Evolutionary conservation across 2,113 vertebrate genomes (phyloP), one percentile per base, ranked within the genome.

Genomic region (Syngnathus floridae): DNA sequence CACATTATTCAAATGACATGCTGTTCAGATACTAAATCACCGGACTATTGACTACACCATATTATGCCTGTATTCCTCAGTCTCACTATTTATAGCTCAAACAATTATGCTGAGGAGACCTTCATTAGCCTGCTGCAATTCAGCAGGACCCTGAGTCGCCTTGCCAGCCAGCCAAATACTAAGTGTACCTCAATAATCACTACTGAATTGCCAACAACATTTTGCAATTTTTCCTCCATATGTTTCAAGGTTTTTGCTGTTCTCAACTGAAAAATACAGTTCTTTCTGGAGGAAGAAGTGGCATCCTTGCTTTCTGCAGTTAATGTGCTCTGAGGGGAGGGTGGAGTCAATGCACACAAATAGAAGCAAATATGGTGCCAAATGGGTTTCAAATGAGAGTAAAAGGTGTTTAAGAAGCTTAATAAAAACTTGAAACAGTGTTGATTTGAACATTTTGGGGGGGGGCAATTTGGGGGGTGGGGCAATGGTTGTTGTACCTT

Each of bases 51-150:
- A 40, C 10, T 40, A 60, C 4, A 17, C 26, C 35, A 13, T 56
- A 56, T 1, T 6, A 56, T 37, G 7, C 3, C 19, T 6, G 4
- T n/a, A 66, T 71, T 62, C 67, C 72, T 76, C 77, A 84, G 75
- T 26, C 41, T 84, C 80, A 79, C 89, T 90, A 90, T 91, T 90
- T 90, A 90, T 90, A 92, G 88, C 81, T 80, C 78, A 80, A 86
- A 90, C 89, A 90, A 90, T 90, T 91, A 91, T 82, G 82, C 88
- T 77, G 81, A 85, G 74, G 74, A 87, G 85, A 87, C 90, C 89
- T 90, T 91, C 86, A 92, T 91, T 92, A 91, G 85, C 89, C 87
- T 70, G 75, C 86, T 88, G 82, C 85, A 85, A 86, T 90, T 88
- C 79, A 82, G 81, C 80, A 62, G 80, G 87, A 90, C 87, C 88